Base-by-base conservation (phyloP, 2,797 vertebrate species). In the Melanotaenia nigrans region DNA sequence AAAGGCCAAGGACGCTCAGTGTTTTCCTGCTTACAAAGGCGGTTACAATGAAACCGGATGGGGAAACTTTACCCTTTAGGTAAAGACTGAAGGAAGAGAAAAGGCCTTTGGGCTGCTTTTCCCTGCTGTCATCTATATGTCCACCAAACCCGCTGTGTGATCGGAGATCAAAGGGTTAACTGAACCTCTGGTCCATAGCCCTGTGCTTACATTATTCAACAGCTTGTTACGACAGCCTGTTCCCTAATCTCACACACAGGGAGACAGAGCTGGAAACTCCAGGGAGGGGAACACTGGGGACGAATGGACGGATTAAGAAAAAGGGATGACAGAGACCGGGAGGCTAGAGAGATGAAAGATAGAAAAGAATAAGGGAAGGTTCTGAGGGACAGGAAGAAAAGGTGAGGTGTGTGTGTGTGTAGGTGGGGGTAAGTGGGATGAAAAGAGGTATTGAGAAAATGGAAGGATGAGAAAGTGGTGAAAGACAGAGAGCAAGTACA, bases 81-180 rank as follows among this genome's bases (percentile, higher is more conserved):
- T 79, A 57, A 67, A 59, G 56, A 72, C 56, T 35, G 65, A 53
- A 69, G 47, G 66, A 84, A 81, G 80, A 42, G 36, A 30, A 74
- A 78, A 38, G 78, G 73, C 81, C 83, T 84, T 70, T 13, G 20
- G 81, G 87, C 82, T 53, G 77, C 64, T 81, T 83, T 62, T 53
- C 57, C 79, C 81, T 72, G 63, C 86, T 85, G 86, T 87, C 90
- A 85, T 88, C 90, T 77, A 75, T 71, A 85, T 83, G 84, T 84
- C 85, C 77, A 71, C 80, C 87, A 90, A 80, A 77, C 72, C 87
- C 85, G 22, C 78, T 60, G 66, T 85, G 78, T 93, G 92, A 93
- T 93, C 88, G 70, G 75, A 78, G 85, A 92, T 93, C 83, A 90
- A 90, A 91, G 90, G 90, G 92, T 93, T 92, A 93, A 93, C 90